Evolutionary conservation across 2,888 invertebrate species (phyloP).

Genomic region (Rhyacophila evoluta): DNA sequence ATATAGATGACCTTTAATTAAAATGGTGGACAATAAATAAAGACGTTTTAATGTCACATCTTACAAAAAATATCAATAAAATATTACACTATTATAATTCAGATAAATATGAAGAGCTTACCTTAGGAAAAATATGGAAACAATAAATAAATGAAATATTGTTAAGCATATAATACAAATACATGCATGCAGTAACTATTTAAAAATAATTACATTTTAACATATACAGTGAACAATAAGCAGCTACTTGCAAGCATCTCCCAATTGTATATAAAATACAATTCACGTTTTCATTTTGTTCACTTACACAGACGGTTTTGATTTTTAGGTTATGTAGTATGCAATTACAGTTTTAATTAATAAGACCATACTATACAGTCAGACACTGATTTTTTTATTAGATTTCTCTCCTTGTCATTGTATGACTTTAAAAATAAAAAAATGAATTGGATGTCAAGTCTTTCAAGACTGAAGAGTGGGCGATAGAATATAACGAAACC

Average conservation of each 20-base stretch:
- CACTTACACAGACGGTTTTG: neutral
- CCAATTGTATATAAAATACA: neutral
- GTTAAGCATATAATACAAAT: neutral
- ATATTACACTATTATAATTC: too few relatives aligned
- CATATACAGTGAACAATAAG: neutral
- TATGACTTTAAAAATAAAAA: too few relatives aligned
- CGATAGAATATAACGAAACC: too few relatives aligned
- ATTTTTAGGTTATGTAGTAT: neutral
- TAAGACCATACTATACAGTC: too few relatives aligned
- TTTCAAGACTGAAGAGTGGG: too few relatives aligned
- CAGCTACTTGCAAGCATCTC: constrained; percentile 4
- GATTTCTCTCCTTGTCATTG: too few relatives aligned
- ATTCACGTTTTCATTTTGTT: neutral
- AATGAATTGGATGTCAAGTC: too few relatives aligned
- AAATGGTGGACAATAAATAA: neutral
- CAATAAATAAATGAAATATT: neutral
- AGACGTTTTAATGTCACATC: neutral
- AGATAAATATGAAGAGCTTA: neutral
- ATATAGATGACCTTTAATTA: neutral
- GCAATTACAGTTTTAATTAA: too few relatives aligned
- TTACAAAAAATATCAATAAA: too few relatives aligned
- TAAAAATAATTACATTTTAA: neutral
- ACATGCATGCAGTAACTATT: neutral
- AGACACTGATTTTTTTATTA: too few relatives aligned
- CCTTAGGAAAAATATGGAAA: neutral